Percentiles rank a stretch among this genome's conserved stretches.
Conservation (phyloP, 2,113 vertebrate species). For the Sinocyclocheilus maitianheensis region DNA sequence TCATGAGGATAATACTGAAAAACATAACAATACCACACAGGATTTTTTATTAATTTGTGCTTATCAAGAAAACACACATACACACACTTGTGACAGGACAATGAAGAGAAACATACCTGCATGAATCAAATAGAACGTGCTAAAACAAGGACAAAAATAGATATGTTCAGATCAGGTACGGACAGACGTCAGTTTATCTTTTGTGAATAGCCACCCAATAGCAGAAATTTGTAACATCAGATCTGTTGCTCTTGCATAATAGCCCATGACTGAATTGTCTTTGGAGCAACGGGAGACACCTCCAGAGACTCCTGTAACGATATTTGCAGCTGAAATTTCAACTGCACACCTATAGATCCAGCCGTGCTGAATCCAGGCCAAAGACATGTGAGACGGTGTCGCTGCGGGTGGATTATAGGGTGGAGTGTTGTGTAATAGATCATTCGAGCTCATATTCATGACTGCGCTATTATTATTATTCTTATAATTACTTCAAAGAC, state of each 20-base stretch:
- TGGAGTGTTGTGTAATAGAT: constrained; percentile 36
- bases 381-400: constrained; percentile 31
- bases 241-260: constrained; percentile 17
- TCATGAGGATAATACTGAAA: background rate
- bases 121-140: background rate
- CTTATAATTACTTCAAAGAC: constrained; percentile 1
- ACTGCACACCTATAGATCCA: constrained; percentile 9
- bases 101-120: background rate
- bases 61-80: background rate
- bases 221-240: constrained; percentile 17
- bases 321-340: constrained; percentile 39
- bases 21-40: background rate
- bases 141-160: constrained; percentile 37
- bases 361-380: background rate
- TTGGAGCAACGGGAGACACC: constrained; percentile 18
- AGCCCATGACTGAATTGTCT: constrained; percentile 7
- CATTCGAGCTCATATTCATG: constrained; percentile 20
- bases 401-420: constrained; percentile 25
- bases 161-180: constrained; percentile 34
- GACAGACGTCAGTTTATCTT: constrained; percentile 29
- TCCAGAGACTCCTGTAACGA: constrained; percentile 38
- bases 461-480: constrained; percentile 36
- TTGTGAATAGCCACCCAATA: constrained; percentile 21
- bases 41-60: background rate
- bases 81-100: background rate